Conservation (phyloP, 2,797 vertebrate species). For the Paedocypris micromegethes region DNA sequence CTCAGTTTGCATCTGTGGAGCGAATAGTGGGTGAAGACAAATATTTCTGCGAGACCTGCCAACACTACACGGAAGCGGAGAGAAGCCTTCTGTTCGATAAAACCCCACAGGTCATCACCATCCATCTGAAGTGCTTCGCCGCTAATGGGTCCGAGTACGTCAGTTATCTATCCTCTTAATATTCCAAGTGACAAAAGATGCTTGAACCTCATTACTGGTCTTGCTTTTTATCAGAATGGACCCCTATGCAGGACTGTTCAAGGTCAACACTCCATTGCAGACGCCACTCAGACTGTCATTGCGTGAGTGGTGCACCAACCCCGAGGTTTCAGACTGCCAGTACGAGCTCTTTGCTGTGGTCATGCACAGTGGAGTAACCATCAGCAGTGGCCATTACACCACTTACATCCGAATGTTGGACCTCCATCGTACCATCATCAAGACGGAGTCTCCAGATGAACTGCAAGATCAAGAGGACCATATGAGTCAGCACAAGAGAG, state of each 20-base stretch:
- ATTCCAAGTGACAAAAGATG: no score
- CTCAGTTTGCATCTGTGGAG: constrained; percentile 96
- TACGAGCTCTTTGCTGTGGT: constrained; percentile 92
- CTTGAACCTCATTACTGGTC: not conserved
- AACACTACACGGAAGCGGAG: constrained; percentile 94
- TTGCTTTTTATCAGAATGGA: constrained; percentile 70
- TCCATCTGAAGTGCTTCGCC: constrained; percentile 97
- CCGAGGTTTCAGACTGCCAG: constrained; percentile 63
- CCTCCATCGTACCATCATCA: constrained; percentile 64
- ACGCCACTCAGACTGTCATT: constrained; percentile 86
- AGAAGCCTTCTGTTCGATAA: constrained; percentile 95
- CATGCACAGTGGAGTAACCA: constrained; percentile 96
- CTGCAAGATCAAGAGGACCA: constrained; percentile 39
- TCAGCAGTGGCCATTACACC: constrained; percentile 96
- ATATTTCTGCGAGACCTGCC: constrained; percentile 97
- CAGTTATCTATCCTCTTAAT: no score
- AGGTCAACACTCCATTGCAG: constrained; percentile 91
- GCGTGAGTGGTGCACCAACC: constrained; percentile 87
- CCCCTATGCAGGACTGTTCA: constrained; percentile 88
- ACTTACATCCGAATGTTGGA: constrained; percentile 84
- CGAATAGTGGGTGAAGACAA: constrained; percentile 96
- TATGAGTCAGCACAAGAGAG: constrained; percentile 67
- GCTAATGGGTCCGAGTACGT: constrained; percentile 87
- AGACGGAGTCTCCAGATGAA: constrained; percentile 44
- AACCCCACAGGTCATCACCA: constrained; percentile 94